Conservation (phyloP, 2,113 vertebrate genomes). For the Octodon degus region DNA sequence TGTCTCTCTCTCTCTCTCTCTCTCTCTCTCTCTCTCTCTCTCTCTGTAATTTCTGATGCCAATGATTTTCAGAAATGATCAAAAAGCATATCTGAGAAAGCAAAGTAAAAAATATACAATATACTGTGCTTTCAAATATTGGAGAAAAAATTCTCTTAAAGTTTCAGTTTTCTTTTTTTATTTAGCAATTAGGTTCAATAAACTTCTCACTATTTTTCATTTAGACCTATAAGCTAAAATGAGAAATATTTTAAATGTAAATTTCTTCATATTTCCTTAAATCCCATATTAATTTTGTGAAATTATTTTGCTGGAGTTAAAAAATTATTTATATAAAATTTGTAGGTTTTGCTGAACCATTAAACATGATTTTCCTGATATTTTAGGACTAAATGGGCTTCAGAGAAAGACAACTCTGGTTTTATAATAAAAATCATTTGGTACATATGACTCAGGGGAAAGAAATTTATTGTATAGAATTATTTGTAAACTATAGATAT, state of each 20-base stretch:
- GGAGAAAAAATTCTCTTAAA: neutral
- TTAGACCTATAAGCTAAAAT: constrained; percentile 32
- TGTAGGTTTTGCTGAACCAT: neutral
- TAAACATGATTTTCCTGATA: constrained; percentile 27
- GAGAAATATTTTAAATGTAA: neutral
- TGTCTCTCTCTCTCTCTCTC: neutral
- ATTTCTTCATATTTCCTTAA: constrained; percentile 28
- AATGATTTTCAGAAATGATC: neutral
- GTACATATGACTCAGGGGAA: neutral
- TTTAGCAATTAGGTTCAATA: neutral
- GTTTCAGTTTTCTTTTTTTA: neutral
- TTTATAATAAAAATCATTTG: neutral
- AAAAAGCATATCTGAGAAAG: neutral
- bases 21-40: neutral
- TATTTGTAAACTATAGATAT: neutral
- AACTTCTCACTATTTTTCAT: neutral
- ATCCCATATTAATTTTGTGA: neutral
- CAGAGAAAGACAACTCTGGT: neutral
- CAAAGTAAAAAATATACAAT: neutral
- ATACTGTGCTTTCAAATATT: neutral
- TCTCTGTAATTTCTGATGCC: neutral
- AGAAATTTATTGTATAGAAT: neutral
- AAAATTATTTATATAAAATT: constrained; percentile 12
- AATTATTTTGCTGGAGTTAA: constrained; percentile 35
- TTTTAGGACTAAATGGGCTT: neutral